A percentile compares a stretch with the other conserved stretches of the same genome.
These are phyloP conservation scores for Zaprionus kolodkinae DNA, from an alignment of 1,140 invertebrate species.

Conservation along the genomic window DNA sequence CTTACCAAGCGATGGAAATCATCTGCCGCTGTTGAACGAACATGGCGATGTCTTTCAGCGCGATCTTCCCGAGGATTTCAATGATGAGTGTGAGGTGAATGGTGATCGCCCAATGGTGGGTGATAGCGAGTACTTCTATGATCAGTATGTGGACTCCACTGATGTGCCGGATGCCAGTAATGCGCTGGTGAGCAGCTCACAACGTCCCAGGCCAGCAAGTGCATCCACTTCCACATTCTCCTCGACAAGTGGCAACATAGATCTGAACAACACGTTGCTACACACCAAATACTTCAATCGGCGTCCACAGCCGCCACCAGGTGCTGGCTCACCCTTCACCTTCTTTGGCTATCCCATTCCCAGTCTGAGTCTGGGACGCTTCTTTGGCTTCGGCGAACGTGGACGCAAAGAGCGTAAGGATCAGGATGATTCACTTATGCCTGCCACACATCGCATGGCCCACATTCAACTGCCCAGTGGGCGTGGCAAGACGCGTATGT, in stretches of 20 bases:
- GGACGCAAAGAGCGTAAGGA: constrained; percentile 75
- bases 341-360: constrained; percentile 93
- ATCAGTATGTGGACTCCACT: constrained; percentile 90
- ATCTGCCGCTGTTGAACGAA: constrained; percentile 79
- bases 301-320: constrained; percentile 73
- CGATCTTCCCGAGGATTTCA: constrained; percentile 75
- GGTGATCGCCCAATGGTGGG: constrained; percentile 87
- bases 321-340: constrained; percentile 87
- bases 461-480: constrained; percentile 55
- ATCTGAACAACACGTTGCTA: constrained; percentile 89
- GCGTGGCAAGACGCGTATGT: constrained; percentile 80
- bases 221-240: constrained; percentile 40
- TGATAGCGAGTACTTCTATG: constrained; percentile 92
- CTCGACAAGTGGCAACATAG: constrained; percentile 73
- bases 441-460: constrained; percentile 77
- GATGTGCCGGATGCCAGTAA: constrained; percentile 71
- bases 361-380: constrained; percentile 85
- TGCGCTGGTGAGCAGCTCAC: constrained; percentile 78
- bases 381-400: constrained; percentile 74
- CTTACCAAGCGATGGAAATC: constrained; percentile 50
- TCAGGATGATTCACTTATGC: constrained; percentile 48
- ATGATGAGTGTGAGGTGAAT: constrained; percentile 80
- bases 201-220: constrained; percentile 84
- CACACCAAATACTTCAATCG: constrained; percentile 86
- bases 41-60: constrained; percentile 82